Base-by-base conservation (phyloP, 2,113 vertebrate genomes). In the Oxygymnocypris stewartii region DNA sequence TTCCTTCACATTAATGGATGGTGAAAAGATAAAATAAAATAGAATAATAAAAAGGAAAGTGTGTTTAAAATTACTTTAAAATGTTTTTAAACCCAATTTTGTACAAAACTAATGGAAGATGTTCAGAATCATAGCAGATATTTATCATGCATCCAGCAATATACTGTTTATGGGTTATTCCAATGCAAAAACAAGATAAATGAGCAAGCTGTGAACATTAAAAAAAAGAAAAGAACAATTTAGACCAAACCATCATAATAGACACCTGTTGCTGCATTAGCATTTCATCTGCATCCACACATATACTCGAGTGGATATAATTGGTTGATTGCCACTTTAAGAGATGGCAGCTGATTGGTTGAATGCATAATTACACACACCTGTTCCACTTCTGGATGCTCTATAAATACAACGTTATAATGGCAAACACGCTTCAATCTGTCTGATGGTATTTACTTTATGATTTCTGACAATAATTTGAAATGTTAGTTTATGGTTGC, bases 271-370 rank as follows among this genome's bases (percentile, higher is more conserved):
- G 35, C 25, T 44, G 28, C 47, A 59, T 75, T 76, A 67, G 49
- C 28, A 84, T 40, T 67, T 35, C 31, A 31, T 61, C 16, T 25
- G 28, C 69, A 42, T 37, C 9, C 16, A 23, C 18, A 16, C 7
- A 5, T 23, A 73, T 42, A 61, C 37, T 37, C 16, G 11, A 16
- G 77, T 3, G 82, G 42, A 65, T 23, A 77, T 35, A 61, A 82
- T 13, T 76, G 59, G 23, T 57, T 76, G 18, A 77, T 16, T 82
- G 61, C 37, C n/a, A 71, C 47, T 82, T 82, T n/a, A 76, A 82
- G n/a, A 88, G 28, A 59, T 10, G 59, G 11, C 35, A 18, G 42
- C 69, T 65, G 77, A 85, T 51, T 87, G 82, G 42, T 42, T 51
- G 40, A 74, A 40, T 10, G 12, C 20, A 80, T 81, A 81, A 88